Conservation (phyloP, 2,113 vertebrate species). For the Sclerurus mexicanus region DNA sequence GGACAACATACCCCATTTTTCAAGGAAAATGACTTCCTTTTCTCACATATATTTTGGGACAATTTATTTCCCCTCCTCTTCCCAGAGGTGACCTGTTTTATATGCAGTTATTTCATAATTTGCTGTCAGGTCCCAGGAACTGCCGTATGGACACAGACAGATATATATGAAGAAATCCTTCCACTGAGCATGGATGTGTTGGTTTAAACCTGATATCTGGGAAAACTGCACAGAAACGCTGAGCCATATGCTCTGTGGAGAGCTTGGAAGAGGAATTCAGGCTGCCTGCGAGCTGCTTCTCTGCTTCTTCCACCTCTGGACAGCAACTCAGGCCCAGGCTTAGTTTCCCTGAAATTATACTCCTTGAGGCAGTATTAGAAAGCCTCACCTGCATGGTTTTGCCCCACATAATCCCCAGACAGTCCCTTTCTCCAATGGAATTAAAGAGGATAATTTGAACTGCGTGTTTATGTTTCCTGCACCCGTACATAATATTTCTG, state of each 20-base stretch:
- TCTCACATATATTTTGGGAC: neutral
- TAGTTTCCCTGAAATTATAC: neutral
- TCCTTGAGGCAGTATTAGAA: neutral
- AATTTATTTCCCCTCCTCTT: neutral
- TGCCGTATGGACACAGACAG: neutral
- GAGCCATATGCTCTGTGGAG: neutral
- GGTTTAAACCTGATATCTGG: neutral
- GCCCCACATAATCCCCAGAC: neutral
- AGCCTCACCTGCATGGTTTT: neutral
- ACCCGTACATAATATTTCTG: neutral
- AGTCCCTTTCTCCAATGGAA: neutral
- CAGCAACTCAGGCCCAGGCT: neutral
- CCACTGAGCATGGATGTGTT: rapidly evolving
- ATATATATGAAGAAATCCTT: neutral
- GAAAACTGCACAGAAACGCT: neutral
- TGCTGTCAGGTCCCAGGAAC: neutral
- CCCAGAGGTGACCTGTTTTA: neutral
- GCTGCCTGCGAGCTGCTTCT: neutral
- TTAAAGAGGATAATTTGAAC: neutral
- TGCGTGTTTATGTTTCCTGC: neutral
- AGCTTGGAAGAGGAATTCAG: neutral
- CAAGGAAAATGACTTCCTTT: neutral
- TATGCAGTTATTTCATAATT: neutral
- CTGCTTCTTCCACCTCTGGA: neutral
- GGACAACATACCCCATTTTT: slow-evolving; percentile 5